phyloP scores from a whole-genome alignment of 2,888 invertebrate species.

The Pherbina coryleti region DNA sequence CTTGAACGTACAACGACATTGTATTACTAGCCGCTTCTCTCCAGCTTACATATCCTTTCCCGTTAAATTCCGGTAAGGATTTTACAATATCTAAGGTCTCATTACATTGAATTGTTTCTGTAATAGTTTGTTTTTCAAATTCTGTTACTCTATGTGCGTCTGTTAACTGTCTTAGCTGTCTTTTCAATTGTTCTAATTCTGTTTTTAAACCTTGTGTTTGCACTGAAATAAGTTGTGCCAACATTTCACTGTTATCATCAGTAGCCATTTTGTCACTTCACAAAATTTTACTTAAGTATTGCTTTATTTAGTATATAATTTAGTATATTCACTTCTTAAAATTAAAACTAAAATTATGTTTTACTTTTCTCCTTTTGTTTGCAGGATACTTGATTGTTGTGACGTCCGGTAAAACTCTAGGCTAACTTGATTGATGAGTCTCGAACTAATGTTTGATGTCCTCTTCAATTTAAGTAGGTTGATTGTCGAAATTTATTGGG shows the following conservation, averaged over 20 bases:
- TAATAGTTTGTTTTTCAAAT: not conserved
- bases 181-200: conserved; percentile 13
- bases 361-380: not conserved
- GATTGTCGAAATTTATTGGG: not conserved
- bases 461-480: conserved; percentile 8
- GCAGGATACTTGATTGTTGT: not conserved
- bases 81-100: conserved; percentile 27
- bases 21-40: conserved; percentile 36
- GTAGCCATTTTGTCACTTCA: not conserved
- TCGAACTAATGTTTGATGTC: conserved; percentile 6
- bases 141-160: not conserved
- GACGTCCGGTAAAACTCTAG: not conserved
- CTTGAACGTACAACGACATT: too few species aligned
- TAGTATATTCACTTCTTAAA: not conserved
- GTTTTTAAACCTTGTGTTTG: not conserved
- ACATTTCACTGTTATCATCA: not conserved
- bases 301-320: not conserved
- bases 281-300: not conserved
- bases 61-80: conserved; percentile 36
- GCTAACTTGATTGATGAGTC: conserved; percentile 13
- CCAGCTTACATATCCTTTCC: conserved; percentile 38
- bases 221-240: not conserved
- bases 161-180: not conserved
- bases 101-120: conserved; percentile 10
- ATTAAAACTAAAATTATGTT: not conserved